A percentile compares a stretch with the other conserved stretches of the same genome.
Conservation (phyloP, 23 tunicate genomes). For the Oikopleura dioica region DNA sequence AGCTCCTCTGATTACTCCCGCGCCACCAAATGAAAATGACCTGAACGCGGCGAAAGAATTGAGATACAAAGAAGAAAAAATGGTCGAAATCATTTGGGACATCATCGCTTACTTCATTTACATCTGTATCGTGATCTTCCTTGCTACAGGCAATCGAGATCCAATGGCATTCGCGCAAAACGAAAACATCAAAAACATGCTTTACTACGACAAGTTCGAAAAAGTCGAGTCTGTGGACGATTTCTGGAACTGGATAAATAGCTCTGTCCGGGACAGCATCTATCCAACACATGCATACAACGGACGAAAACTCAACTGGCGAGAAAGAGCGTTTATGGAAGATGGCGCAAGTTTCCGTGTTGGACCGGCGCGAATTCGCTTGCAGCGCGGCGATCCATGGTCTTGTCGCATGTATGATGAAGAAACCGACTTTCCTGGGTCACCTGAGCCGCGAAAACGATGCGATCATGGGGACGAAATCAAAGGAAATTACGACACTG, state of each 20-base stretch:
- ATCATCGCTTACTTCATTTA: conserved; percentile 48
- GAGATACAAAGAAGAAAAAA: conserved; percentile 55
- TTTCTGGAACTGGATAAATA: conserved; percentile 54
- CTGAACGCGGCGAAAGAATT: conserved; percentile 34
- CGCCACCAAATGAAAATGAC: conserved; percentile 69
- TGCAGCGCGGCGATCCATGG: conserved; percentile 34
- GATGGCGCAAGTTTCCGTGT: conserved; percentile 73
- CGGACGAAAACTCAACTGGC: conserved; percentile 56
- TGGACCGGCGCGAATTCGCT: conserved; percentile 81
- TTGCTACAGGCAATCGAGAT: neutral
- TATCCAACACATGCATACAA: conserved; percentile 68
- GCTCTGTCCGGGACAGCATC: conserved; percentile 36
- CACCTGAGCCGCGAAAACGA: neutral
- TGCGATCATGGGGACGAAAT: neutral
- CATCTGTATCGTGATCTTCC: conserved; percentile 53
- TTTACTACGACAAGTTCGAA: neutral
- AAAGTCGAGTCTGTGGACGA: conserved; percentile 50
- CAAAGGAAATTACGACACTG: conserved; percentile 22
- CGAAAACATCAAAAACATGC: neutral
- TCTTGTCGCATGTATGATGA: neutral
- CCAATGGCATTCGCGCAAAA: neutral
- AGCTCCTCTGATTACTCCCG: conserved; percentile 30
- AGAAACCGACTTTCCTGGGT: too few species aligned
- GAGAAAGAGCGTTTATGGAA: conserved; percentile 49
- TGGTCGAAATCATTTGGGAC: conserved; percentile 71